Base-by-base conservation (phyloP, 2,888 invertebrate genomes). In the Ochlodes sylvanus region DNA sequence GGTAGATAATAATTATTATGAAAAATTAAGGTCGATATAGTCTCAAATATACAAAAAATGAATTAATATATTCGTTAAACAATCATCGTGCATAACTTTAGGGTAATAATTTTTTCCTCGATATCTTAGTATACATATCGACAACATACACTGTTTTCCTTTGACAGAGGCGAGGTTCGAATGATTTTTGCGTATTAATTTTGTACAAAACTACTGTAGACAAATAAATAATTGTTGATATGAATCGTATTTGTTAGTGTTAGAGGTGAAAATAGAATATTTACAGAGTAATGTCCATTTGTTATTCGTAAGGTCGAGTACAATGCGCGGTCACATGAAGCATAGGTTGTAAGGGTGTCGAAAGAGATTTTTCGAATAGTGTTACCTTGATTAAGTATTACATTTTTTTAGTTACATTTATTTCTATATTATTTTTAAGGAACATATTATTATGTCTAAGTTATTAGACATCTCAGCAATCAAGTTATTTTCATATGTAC, bases 371-470 rank as follows among this genome's bases (percentile, higher is more conserved):
- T 65, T 65, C 56, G 52, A 57, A 57, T 65, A 57, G 57, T 65
- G 44, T 65, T 65, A 65, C 64, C 64, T 32, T 57, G 47, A 57
- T 56, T 19, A 57, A 65, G 64, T 65, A 65, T 65, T 65, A 65
- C 32, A 56, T 47, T 17, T 34, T 44, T 56, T 15, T 56, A 52
- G 27, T 52, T 52, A 47, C 10, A 10, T 52, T 21, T 52, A 27
- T 52, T 52, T 52, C 2, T 19, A 50, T 2, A 4, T 19, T 10
- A 50, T 19, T 6, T 50, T 5, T 12, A 47, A 9, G 38, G 12
- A 38, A 38, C 38, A 10, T 38, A 38, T n/a, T n/a, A n/a, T n/a
- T 34, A 34, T 34, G 34, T 34, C 9, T 34, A 7, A 0, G 9
- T 38, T 38, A 38, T 9, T 9, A 38, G 38, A 38, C 38, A 38